These are phyloP conservation scores for Parnassius glacialis DNA, from an alignment of 2,888 invertebrate genomes.

Conservation along the genomic window DNA sequence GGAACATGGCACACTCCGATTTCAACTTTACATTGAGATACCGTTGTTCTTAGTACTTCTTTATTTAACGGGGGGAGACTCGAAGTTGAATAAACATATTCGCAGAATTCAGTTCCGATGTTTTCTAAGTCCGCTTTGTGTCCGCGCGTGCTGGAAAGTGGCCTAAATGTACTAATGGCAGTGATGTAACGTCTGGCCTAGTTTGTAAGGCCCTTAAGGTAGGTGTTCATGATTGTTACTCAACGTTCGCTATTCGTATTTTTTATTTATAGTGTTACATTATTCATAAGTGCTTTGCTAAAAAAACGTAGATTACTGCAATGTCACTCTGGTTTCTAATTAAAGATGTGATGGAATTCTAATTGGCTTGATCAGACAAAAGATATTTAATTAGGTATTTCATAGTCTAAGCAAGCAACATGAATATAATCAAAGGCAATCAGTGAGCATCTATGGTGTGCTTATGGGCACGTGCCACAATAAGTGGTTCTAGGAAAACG, in stretches of 20 bases:
- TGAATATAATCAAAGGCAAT: no score
- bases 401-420: slow-evolving; percentile 16
- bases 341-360: slow-evolving; percentile 4
- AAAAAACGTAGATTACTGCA: no score
- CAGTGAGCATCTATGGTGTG: slow-evolving; percentile 33
- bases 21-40: slow-evolving; percentile 54
- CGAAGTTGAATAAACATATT: slow-evolving; percentile 46
- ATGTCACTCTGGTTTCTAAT: neutral
- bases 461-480: slow-evolving; percentile 43
- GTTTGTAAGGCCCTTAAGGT: slow-evolving; percentile 1
- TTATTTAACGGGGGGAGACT: slow-evolving; percentile 45
- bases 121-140: slow-evolving; percentile 32
- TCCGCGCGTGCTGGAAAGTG: slow-evolving; percentile 19
- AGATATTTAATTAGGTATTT: slow-evolving; percentile 16
- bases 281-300: no score
- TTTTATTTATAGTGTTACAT: no score
- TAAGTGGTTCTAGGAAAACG: slow-evolving; percentile 43
- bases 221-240: neutral
- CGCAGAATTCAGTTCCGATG: slow-evolving; percentile 46
- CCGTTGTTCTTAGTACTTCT: slow-evolving; percentile 60
- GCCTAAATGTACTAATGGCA: slow-evolving; percentile 15
- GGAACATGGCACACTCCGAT: slow-evolving; percentile 53
- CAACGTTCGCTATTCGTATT: neutral
- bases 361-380: slow-evolving; percentile 23
- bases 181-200: slow-evolving; percentile 11